Base-by-base conservation (phyloP, 2,888 invertebrate genomes). In the Lymantria monacha region DNA sequence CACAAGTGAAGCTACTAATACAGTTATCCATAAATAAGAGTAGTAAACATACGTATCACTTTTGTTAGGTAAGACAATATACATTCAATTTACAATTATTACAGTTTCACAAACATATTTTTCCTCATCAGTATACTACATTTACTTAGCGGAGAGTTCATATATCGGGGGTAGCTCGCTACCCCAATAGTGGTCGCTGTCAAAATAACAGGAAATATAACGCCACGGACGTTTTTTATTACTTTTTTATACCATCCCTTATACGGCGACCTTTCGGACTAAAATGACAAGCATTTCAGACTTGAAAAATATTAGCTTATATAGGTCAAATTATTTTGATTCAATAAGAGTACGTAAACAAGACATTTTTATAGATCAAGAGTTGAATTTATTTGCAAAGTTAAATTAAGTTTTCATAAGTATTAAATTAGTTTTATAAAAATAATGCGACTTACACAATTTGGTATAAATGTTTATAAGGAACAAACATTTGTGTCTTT, bases 131-230 rank as follows among this genome's bases (percentile, higher is more conserved):
- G 9, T 46, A 9, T 15, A 38, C 10, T 13, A 41, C 7, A 10
- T 31, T 12, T 8, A 36, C 42, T 9, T 22, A 30, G 14, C 13
- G 13, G 38, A 38, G 38, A 22, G 30, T 22, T 30, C 14, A 33
- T 33, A 7, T 33, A 33, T 33, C 10, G 33, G 10, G 33, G 9
- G 10, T 10, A 33, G 10, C 33, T 3, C 43, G 11, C 12, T 33
- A 12, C 12, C 42, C 12, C 7, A 12, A 22, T 15, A 48, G 47
- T 47, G 41, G 46, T 42, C 30, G 43, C 61, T 48, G 55, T 59
- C 61, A 62, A 61, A 72, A 72, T 69, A 72, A 72, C 72, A 72
- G 67, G 72, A 72, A 70, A 72, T 68, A 71, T 67, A 69, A 69
- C 59, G 63, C 46, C 45, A 51, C 57, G 53, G 57, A 53, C 52